These are phyloP conservation scores for Aethina tumida DNA, from an alignment of 1,140 invertebrate genomes.

Conservation along the genomic window DNA sequence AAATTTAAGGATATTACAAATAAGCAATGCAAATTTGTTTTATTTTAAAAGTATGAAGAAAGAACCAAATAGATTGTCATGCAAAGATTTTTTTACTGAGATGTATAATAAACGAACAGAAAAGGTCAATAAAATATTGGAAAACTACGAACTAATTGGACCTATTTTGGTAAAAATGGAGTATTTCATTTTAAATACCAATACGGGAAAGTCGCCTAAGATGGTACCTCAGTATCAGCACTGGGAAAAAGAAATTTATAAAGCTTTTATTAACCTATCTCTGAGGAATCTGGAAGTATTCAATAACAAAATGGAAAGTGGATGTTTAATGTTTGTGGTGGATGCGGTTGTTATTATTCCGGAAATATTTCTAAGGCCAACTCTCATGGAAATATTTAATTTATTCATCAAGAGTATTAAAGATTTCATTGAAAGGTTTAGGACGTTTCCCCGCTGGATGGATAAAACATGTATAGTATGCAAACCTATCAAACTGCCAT, in stretches of 20 bases:
- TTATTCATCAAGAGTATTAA: conserved; percentile 55
- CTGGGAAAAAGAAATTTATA: conserved; percentile 62
- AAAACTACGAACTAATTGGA: conserved; percentile 60
- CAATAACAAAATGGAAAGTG: conserved; percentile 47
- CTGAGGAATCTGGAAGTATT: conserved; percentile 62
- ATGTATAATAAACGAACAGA: conserved; percentile 57
- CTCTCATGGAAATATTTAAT: conserved; percentile 63
- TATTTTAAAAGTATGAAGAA: conserved; percentile 21
- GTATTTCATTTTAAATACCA: conserved; percentile 57
- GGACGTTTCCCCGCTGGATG: conserved; percentile 75
- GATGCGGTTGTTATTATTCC: conserved; percentile 60
- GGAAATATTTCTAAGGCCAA: conserved; percentile 64
- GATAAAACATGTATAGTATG: conserved; percentile 67
- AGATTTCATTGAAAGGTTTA: conserved; percentile 57
- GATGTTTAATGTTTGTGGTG: conserved; percentile 63
- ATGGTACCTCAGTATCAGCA: conserved; percentile 59
- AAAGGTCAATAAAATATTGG: conserved; percentile 51
- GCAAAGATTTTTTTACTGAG: conserved; percentile 50
- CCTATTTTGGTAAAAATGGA: conserved; percentile 76
- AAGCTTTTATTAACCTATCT: conserved; percentile 49
- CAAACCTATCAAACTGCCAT: conserved; percentile 43
- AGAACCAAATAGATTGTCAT: conserved; percentile 20
- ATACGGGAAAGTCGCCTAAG: conserved; percentile 47
- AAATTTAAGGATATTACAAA: conserved; percentile 40
- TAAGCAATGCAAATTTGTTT: conserved; percentile 28